A percentile compares a stretch with the other conserved stretches of the same genome.
Conservation (phyloP, 1,140 invertebrate species). For the Drosophila sturtevanti region DNA sequence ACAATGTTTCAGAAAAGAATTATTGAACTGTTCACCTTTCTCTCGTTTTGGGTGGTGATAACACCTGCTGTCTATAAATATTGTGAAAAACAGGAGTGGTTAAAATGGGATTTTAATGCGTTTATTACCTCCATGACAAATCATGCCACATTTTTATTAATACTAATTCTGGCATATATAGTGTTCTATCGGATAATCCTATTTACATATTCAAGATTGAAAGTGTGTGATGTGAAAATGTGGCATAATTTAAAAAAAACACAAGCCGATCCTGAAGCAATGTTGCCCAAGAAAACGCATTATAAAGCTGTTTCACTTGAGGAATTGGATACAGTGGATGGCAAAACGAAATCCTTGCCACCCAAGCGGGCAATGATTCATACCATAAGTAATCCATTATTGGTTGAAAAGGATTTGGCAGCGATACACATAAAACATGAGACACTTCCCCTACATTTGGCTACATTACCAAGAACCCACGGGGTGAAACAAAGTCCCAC, state of each 20-base stretch:
- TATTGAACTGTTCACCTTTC: conserved; percentile 64
- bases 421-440: conserved; percentile 68
- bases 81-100: conserved; percentile 44
- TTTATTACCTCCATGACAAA: conserved; percentile 52
- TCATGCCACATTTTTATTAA: conserved; percentile 52
- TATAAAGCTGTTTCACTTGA: conserved; percentile 63
- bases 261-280: conserved; percentile 56
- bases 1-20: conserved; percentile 75
- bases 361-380: conserved; percentile 64
- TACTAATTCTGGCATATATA: conserved; percentile 57
- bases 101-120: conserved; percentile 52
- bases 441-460: conserved; percentile 51
- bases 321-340: conserved; percentile 62
- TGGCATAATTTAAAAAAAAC: conserved; percentile 62
- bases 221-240: conserved; percentile 65
- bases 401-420: conserved; percentile 63
- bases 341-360: not conserved
- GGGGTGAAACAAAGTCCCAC: conserved; percentile 44
- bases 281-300: conserved; percentile 50
- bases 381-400: conserved; percentile 64
- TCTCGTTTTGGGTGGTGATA: conserved; percentile 68
- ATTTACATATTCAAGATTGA: conserved; percentile 69
- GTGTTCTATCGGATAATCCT: conserved; percentile 60
- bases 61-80: conserved; percentile 60
- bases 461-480: conserved; percentile 52